phyloP scores from a whole-genome alignment of 1,140 invertebrate species.

The Drosophila kohkoa region DNA sequence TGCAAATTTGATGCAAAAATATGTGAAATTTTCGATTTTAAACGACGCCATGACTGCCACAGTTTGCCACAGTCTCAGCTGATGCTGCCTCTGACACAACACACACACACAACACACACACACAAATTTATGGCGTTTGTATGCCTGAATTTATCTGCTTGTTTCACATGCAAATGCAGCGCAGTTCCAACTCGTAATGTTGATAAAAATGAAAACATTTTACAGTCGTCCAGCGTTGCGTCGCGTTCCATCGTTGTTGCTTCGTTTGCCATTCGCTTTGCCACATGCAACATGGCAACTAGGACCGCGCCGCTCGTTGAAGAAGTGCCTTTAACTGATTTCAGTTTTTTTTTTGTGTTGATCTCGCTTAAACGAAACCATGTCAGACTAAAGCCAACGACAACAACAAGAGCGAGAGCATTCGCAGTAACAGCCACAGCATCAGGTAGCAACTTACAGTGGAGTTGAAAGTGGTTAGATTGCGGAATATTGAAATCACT shows the following conservation, averaged over 20 bases:
- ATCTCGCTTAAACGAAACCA: constrained; percentile 65
- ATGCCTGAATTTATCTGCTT: constrained; percentile 83
- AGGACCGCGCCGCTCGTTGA: constrained; percentile 7
- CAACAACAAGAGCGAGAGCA: constrained; percentile 7
- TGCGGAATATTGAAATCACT: not conserved
- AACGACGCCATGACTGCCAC: constrained; percentile 48
- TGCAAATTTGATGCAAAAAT: constrained; percentile 83
- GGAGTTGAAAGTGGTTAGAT: constrained; percentile 21
- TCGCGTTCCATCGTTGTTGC: not conserved
- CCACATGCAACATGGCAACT: constrained; percentile 58
- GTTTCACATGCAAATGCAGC: constrained; percentile 81
- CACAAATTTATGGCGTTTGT: constrained; percentile 79
- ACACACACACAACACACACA: not conserved
- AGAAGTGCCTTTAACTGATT: constrained; percentile 75
- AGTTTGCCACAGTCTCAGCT: constrained; percentile 27
- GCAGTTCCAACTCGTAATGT: constrained; percentile 73
- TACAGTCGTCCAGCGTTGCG: constrained; percentile 38
- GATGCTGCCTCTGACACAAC: constrained; percentile 7
- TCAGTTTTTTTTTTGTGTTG: constrained; percentile 20
- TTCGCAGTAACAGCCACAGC: not conserved
- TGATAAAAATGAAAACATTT: constrained; percentile 82
- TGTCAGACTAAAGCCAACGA: constrained; percentile 53
- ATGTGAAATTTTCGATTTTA: constrained; percentile 81
- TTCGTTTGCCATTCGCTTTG: not conserved
- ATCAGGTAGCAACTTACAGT: constrained; percentile 37